Conservation (phyloP, 2,888 invertebrate genomes). For the Leucoptera coffeella region DNA sequence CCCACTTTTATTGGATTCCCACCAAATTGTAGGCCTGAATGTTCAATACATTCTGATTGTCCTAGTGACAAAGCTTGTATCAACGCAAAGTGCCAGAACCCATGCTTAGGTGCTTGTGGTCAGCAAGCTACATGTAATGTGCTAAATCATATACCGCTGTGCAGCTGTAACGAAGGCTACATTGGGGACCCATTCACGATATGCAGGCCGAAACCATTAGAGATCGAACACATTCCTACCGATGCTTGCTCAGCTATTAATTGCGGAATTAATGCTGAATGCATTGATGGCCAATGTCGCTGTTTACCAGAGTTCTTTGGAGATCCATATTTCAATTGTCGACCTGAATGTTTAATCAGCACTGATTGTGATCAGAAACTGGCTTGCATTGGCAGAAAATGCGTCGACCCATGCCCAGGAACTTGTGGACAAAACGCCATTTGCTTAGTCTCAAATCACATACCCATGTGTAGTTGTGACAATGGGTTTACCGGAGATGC, state of each 20-base stretch:
- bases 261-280: conserved; percentile 62
- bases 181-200: conserved; percentile 69
- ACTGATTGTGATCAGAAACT: conserved; percentile 62
- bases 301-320: conserved; percentile 69
- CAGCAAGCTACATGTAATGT: conserved; percentile 56
- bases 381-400: conserved; percentile 71
- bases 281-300: conserved; percentile 61
- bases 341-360: conserved; percentile 74
- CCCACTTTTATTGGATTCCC: conserved; percentile 63
- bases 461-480: conserved; percentile 63
- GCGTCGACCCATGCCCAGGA: conserved; percentile 66
- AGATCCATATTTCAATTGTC: conserved; percentile 66
- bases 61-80: conserved; percentile 69
- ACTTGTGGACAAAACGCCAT: conserved; percentile 61
- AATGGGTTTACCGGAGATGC: conserved; percentile 58
- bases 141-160: conserved; percentile 69
- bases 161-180: conserved; percentile 65
- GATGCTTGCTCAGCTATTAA: conserved; percentile 67
- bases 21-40: conserved; percentile 65
- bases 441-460: conserved; percentile 59
- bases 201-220: conserved; percentile 44
- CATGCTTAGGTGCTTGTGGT: conserved; percentile 74
- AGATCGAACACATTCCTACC: conserved; percentile 10
- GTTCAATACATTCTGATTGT: conserved; percentile 69
- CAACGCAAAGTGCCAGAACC: conserved; percentile 67